Conservation (phyloP, 2,888 invertebrate species). For the Eristalis tenax region DNA sequence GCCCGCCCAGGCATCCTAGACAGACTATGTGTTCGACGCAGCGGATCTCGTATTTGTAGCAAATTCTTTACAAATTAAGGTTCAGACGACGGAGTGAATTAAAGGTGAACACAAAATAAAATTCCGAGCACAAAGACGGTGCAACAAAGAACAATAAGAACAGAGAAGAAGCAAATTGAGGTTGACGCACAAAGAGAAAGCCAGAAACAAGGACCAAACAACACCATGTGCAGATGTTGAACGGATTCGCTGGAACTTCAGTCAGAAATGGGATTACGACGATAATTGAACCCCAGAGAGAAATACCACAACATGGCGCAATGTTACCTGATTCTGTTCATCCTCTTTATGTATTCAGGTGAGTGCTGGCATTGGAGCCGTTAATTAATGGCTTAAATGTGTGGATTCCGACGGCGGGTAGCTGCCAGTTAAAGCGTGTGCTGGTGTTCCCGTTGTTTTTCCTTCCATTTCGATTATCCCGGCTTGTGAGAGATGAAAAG, state of each 20-base stretch:
- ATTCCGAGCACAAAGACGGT: neutral
- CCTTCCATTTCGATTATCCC: neutral
- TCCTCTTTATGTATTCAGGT: slow-evolving; percentile 71
- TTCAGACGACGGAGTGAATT: neutral
- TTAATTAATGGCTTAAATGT: slow-evolving; percentile 44
- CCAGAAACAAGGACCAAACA: slow-evolving; percentile 19
- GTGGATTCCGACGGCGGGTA: neutral
- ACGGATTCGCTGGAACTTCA: slow-evolving; percentile 50
- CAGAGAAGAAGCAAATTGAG: neutral
- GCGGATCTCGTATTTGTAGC: slow-evolving; percentile 25
- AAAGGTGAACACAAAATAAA: neutral
- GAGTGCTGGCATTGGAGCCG: slow-evolving; percentile 35
- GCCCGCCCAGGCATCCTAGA: neutral
- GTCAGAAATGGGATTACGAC: slow-evolving; percentile 70
- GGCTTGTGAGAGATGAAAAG: neutral
- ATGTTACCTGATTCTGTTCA: slow-evolving; percentile 69
- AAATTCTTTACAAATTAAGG: slow-evolving; percentile 29
- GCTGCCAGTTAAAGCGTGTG: neutral
- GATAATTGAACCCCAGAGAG: slow-evolving; percentile 67
- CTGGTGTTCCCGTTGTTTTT: neutral
- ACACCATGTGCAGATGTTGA: slow-evolving; percentile 67
- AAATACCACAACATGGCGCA: slow-evolving; percentile 70
- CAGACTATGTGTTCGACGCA: neutral
- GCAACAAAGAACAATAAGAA: neutral
- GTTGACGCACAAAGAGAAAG: neutral